Conservation (phyloP, 1,140 invertebrate genomes). For the Dreissena rostriformis region DNA sequence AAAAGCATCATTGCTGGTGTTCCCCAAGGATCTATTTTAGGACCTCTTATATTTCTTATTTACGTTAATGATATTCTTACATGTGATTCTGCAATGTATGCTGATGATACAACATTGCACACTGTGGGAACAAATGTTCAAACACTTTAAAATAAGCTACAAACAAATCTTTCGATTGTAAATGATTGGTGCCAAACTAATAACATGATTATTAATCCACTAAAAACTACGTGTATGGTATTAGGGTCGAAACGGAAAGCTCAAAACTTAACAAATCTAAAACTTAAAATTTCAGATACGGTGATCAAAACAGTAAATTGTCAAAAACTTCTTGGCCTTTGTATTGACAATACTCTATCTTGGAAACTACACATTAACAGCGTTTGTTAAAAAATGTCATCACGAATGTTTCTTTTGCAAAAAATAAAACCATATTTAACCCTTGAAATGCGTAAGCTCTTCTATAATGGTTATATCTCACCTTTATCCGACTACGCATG, state of each 20-base stretch:
- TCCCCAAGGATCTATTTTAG: slow-evolving; percentile 6
- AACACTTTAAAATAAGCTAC: not conserved
- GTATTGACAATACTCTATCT: too few relatives aligned
- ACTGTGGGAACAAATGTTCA: slow-evolving; percentile 4
- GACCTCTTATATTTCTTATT: slow-evolving; percentile 9
- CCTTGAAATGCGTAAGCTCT: too few relatives aligned
- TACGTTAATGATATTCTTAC: slow-evolving; percentile 13
- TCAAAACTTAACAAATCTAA: too few relatives aligned
- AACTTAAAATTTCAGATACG: too few relatives aligned
- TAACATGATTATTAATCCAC: slow-evolving; percentile 14
- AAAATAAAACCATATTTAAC: too few relatives aligned
- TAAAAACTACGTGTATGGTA: not conserved
- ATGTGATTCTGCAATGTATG: not conserved
- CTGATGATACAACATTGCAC: not conserved
- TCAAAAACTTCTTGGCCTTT: too few relatives aligned
- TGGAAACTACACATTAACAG: too few relatives aligned
- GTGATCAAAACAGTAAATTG: too few relatives aligned
- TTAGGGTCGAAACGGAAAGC: too few relatives aligned
- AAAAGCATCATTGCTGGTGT: not conserved
- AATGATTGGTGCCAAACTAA: slow-evolving; percentile 3
- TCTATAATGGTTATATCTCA: not conserved
- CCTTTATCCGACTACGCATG: not conserved
- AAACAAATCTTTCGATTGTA: slow-evolving; percentile 10
- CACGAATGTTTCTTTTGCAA: too few relatives aligned
- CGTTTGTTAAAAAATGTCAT: too few relatives aligned